Conservation (phyloP, 2,113 vertebrate genomes). For the Turdus rufiventris region DNA sequence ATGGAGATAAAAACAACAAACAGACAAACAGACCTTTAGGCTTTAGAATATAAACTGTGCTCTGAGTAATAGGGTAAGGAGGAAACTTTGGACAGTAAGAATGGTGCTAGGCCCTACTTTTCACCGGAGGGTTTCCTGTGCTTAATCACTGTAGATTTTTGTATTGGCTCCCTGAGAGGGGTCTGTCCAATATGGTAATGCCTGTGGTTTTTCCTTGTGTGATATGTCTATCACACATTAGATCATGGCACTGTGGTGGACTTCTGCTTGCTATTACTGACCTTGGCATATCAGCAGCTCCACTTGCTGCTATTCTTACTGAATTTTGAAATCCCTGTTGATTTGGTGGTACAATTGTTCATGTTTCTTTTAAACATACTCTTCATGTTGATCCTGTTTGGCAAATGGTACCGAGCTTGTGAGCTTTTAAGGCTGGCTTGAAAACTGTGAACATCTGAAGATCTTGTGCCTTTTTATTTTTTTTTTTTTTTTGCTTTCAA, state of each 20-base stretch:
- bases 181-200: background rate
- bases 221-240: background rate
- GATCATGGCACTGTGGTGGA: background rate
- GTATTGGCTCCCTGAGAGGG: background rate
- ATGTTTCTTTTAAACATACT: background rate
- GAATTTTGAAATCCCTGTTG: conserved; percentile 4
- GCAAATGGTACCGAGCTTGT: conserved; percentile 25
- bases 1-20: background rate
- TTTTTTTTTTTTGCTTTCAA: conserved; percentile 2
- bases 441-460: conserved; percentile 31
- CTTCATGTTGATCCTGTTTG: conserved; percentile 43
- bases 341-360: conserved; percentile 12
- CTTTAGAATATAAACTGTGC: background rate
- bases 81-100: background rate
- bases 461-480: background rate
- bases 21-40: background rate
- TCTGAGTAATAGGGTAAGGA: background rate
- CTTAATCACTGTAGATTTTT: background rate
- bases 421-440: conserved; percentile 29
- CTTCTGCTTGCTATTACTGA: background rate
- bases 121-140: background rate
- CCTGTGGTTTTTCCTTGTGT: background rate
- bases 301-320: background rate
- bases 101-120: background rate
- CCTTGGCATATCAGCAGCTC: background rate